Evolutionary conservation across 2,888 invertebrate genomes (phyloP).

Genomic region (Oeneis ivallda): DNA sequence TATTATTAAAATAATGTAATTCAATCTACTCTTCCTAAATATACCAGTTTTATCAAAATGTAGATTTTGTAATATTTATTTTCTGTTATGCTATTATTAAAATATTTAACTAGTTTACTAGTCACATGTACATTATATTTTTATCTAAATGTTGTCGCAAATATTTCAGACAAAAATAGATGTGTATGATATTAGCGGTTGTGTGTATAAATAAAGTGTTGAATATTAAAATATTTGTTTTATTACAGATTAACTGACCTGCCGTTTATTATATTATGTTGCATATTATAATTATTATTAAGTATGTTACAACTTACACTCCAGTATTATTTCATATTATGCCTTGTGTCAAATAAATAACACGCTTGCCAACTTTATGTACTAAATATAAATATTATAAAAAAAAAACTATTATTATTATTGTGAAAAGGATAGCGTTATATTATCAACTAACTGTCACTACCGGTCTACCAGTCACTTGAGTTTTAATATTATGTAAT

Average conservation of each 20-base stretch:
- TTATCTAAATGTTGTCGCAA: slow-evolving; percentile 21
- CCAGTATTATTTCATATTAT: too few species aligned
- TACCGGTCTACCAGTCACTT: too few species aligned
- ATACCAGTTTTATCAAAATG: background rate
- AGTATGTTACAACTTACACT: too few species aligned
- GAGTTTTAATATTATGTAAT: too few species aligned
- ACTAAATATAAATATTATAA: too few species aligned
- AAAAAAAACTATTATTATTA: too few species aligned
- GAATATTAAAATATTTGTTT: slow-evolving; percentile 23
- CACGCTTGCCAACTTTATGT: too few species aligned
- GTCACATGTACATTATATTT: background rate
- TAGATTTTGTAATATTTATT: slow-evolving; percentile 4
- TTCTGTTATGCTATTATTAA: background rate
- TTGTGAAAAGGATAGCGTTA: too few species aligned
- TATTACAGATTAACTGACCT: background rate
- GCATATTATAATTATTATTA: too few species aligned
- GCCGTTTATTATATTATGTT: too few species aligned
- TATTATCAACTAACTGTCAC: too few species aligned
- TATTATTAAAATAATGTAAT: background rate
- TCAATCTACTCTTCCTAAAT: background rate
- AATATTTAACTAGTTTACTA: slow-evolving; percentile 13
- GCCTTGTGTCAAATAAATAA: too few species aligned
- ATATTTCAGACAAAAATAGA: slow-evolving; percentile 20
- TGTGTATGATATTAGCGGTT: slow-evolving; percentile 31
- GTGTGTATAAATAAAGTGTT: slow-evolving; percentile 31